Evolutionary conservation across 2,888 invertebrate species (phyloP).

Genomic region (Enchytraeus crypticus): DNA sequence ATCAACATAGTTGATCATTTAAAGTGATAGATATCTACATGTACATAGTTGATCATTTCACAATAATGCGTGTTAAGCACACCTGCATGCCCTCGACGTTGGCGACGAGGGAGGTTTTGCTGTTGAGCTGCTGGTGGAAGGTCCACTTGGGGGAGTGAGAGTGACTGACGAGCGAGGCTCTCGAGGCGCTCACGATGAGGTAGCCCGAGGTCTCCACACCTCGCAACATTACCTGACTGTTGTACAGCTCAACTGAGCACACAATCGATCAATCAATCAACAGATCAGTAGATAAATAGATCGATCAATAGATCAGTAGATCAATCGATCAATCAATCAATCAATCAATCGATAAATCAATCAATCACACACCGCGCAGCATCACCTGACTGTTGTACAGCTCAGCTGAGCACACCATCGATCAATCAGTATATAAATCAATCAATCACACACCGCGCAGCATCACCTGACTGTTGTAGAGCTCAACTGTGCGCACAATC

Average conservation of each 20-base stretch:
- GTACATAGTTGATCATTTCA: too few relatives aligned
- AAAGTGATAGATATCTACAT: too few relatives aligned
- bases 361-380: slow-evolving; percentile 88
- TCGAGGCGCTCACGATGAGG: slow-evolving; percentile 90
- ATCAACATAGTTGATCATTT: too few relatives aligned
- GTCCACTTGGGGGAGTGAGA: slow-evolving; percentile 82
- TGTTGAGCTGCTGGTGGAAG: slow-evolving; percentile 67
- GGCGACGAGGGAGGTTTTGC: slow-evolving; percentile 91
- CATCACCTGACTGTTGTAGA: too few relatives aligned
- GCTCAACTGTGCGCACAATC: too few relatives aligned
- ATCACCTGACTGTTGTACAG: slow-evolving; percentile 81
- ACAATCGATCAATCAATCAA: too few relatives aligned
- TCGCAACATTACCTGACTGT: slow-evolving; percentile 79
- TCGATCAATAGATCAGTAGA: not conserved
- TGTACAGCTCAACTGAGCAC: slow-evolving; percentile 66
- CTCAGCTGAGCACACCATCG: slow-evolving; percentile 58
- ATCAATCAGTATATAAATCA: not conserved
- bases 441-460: too few relatives aligned
- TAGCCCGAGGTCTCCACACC: slow-evolving; percentile 95
- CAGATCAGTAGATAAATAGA: not conserved
- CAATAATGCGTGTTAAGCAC: too few relatives aligned
- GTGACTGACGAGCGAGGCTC: slow-evolving; percentile 84
- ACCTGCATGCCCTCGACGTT: slow-evolving; percentile 89
- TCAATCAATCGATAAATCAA: too few relatives aligned
- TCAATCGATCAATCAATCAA: not conserved